phyloP scores from a whole-genome alignment of 1,140 invertebrate species.

The Trachymyrmex septentrionalis region DNA sequence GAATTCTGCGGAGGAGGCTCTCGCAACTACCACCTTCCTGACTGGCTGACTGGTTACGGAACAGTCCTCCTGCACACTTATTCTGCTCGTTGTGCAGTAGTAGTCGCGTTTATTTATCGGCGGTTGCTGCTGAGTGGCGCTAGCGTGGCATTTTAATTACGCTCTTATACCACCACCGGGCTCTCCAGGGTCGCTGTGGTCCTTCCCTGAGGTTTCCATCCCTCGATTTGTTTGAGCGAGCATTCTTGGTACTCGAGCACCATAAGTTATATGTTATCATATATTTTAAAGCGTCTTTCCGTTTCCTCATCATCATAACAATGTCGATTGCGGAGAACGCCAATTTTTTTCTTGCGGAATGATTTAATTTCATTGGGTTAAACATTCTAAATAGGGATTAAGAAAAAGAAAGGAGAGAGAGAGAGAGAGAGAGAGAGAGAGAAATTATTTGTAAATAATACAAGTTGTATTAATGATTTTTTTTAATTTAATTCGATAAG shows the following conservation, averaged over 20 bases:
- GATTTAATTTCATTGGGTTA: neutral
- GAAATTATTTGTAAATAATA: neutral
- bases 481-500: neutral
- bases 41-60: conserved; percentile 72
- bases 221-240: conserved; percentile 14
- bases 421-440: neutral
- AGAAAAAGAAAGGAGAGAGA: neutral
- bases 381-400: neutral
- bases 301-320: neutral
- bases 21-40: conserved; percentile 64
- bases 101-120: conserved; percentile 85
- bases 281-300: conserved; percentile 64
- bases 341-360: neutral
- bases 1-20: conserved; percentile 72
- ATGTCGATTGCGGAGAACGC: neutral
- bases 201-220: conserved; percentile 37
- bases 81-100: conserved; percentile 78
- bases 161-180: conserved; percentile 82
- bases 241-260: conserved; percentile 27
- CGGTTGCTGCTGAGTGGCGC: conserved; percentile 86
- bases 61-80: conserved; percentile 80
- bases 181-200: conserved; percentile 67
- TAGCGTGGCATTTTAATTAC: conserved; percentile 87
- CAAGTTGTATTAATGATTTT: neutral
- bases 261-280: conserved; percentile 69